A percentile compares a stretch with the other conserved stretches of the same genome.
Evolutionary conservation across 1,140 invertebrate species (phyloP).

Genomic region (Sycobia sp.): DNA sequence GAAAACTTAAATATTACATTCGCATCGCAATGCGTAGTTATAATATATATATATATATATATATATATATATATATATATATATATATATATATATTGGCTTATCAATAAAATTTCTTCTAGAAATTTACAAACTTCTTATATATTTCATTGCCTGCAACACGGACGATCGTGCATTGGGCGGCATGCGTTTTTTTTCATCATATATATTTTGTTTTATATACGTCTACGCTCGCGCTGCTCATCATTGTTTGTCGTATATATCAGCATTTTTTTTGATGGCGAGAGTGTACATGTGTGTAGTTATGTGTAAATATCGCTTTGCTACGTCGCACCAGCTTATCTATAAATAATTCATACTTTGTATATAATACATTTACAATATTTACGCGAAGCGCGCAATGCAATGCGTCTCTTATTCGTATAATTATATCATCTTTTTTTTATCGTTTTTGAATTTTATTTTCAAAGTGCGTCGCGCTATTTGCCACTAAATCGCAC

Average conservation of each 20-base stretch:
- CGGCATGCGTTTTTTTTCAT: neutral
- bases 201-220: too few species aligned
- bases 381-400: conserved; percentile 26
- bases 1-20: conserved; percentile 5
- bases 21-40: conserved; percentile 7
- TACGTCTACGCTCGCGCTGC: too few species aligned
- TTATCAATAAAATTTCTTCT: conserved; percentile 14
- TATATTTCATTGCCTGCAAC: conserved; percentile 7
- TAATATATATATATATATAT: too few species aligned
- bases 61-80: too few species aligned
- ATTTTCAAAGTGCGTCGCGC: conserved; percentile 20
- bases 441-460: conserved; percentile 18
- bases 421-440: neutral
- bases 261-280: neutral
- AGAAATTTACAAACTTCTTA: conserved; percentile 34
- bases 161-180: conserved; percentile 1
- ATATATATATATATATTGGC: too few species aligned
- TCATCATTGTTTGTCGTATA: neutral
- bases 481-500: conserved; percentile 16
- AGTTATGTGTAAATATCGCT: conserved; percentile 20
- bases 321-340: conserved; percentile 18
- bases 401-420: conserved; percentile 4
- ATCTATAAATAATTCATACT: conserved; percentile 13
- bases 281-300: conserved; percentile 26
- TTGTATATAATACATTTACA: conserved; percentile 18